phyloP scores from a whole-genome alignment of 2,797 vertebrate genomes.

The Tinamus major region DNA sequence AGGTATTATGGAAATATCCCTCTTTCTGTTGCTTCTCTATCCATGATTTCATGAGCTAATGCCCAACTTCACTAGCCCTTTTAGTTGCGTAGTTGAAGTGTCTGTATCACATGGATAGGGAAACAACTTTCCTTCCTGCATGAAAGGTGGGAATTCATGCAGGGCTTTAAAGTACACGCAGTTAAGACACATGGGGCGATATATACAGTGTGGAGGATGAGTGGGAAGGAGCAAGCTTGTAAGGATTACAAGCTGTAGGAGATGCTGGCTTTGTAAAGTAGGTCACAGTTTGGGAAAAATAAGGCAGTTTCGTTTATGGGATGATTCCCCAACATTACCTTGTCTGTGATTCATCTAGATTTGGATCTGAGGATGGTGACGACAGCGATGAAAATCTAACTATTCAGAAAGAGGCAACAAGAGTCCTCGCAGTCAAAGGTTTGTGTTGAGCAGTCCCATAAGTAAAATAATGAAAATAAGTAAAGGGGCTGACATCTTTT shows the following conservation, averaged over 20 bases:
- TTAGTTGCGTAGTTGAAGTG: neutral
- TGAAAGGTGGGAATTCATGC: neutral
- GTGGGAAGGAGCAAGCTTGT: neutral
- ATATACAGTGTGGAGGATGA: fast-evolving
- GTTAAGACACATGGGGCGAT: fast-evolving
- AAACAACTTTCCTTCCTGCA: neutral
- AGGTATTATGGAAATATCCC: neutral
- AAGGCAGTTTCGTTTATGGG: neutral
- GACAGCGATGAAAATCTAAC: neutral
- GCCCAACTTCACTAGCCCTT: neutral
- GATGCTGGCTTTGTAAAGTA: neutral
- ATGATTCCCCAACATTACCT: neutral
- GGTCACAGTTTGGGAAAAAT: neutral
- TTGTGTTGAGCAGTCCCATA: neutral
- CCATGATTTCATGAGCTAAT: neutral
- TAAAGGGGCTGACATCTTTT: neutral
- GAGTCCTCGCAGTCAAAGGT: neutral
- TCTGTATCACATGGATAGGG: neutral
- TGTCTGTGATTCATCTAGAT: neutral
- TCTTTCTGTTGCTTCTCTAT: neutral
- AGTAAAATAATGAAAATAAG: neutral
- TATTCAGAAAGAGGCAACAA: neutral
- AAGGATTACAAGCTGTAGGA: neutral
- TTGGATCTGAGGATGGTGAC: neutral
- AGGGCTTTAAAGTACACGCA: neutral